Base-by-base conservation (phyloP, 2,797 vertebrate genomes). In the Chiroxiphia lanceolata region DNA sequence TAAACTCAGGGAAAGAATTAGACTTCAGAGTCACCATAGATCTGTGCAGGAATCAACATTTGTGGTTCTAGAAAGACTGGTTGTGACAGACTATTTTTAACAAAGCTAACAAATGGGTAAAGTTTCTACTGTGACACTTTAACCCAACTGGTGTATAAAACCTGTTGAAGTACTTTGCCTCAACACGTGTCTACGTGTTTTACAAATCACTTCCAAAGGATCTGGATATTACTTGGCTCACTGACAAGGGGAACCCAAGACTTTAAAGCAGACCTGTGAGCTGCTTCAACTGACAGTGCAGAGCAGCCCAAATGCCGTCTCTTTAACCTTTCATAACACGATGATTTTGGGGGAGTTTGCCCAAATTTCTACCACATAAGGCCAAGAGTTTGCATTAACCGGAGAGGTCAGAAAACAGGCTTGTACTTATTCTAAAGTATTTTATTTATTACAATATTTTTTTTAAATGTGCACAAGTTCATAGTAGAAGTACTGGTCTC, bases 341-440 rank as follows among this genome's bases (percentile, higher is more conserved):
- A 97, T 91, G 95, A 53, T 12, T 81, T 80, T 42, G 92, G 31
- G 12, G 31, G 19, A 50, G 11, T 33, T 54, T 97, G 98, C 99
- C 98, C 99, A 99, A 99, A 99, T 27, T 50, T 27, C 48, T 98
- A 98, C 98, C 98, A 97, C 95, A 98, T 98, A 98, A 99, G 98
- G 98, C 98, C 98, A 98, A 98, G 93, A 98, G 98, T 98, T 97
- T 97, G 96, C 97, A 98, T 98, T 98, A 98, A 90, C 51, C 88
- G 96, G 95, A 95, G 11, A 53, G 17, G 26, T 15, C 26, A 51
- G 50, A 51, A 51, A 51, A 51, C 50, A 27, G 15, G 50, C 5
- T 27, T 50, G 26, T 27, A 27, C 48, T 50, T 50, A 26, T 50
- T 15, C 25, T 27, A 27, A 50, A 50, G 26, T 50, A 27, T 50